Evolutionary conservation across 2,888 invertebrate species (phyloP), one percentile per base, ranked within the genome.

Genomic region (Ceraclea dissimilis): DNA sequence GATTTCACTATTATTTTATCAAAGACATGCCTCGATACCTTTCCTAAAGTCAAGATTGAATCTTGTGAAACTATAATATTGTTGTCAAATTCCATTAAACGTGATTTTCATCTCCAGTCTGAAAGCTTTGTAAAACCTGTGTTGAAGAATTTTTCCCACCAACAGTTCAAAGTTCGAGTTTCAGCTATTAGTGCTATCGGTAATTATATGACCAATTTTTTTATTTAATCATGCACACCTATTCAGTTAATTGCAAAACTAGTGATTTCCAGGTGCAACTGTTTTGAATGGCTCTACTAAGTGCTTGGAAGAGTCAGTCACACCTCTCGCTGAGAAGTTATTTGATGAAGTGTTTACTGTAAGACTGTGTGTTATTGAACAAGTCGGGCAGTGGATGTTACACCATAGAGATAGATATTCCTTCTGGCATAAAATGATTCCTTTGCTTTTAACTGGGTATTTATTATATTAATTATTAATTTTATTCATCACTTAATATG

Each of bases 261-360:
- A n/a, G n/a, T 57, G 39, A 34, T 55, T 60, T 64, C 39, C 51
- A 80, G 82, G 81, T 51, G 78, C 79, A 33, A 74, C 81, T 57
- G 78, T 90, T 16, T 73, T 86, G 63, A 82, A 86, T 63, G 86
- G 89, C 2, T 84, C 84, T 67, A 83, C 78, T 1, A 88, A 88
- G 66, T 80, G 79, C 43, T 79, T 91, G 62, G 85, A 90, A 60
- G 76, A 85, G 54, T 84, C 88, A 1, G 79, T 90, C 19, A 83
- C 82, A 0, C 87, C 90, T n/a, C 77, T 95, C 69, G 92, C 92
- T 0, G 92, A 93, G 65, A 79, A 90, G 63, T 70, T 94, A 2
- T 94, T 95, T 78, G 95, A 96, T 74, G 84, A 86, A 64, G 85
- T 86, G 66, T 83, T 86, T 0, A 73, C 80, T 56, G 94, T 95